A percentile compares a stretch with the other conserved stretches of the same genome.
Evolutionary conservation across 1,140 invertebrate genomes (phyloP).

Genomic region (Drosophila paulistorum): DNA sequence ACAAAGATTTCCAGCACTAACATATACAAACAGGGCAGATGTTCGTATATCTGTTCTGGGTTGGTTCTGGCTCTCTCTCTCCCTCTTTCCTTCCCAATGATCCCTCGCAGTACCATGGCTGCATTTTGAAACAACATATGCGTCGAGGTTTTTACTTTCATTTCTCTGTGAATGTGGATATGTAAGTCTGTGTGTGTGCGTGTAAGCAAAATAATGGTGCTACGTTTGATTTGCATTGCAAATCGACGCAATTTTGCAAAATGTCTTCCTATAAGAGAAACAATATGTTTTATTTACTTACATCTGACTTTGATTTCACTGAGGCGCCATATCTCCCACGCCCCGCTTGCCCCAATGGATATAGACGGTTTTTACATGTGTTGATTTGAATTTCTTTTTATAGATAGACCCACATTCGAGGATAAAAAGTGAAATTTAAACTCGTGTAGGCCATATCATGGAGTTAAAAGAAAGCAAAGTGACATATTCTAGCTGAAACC

Average conservation of each 20-base stretch:
- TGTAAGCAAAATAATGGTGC: slow-evolving; percentile 71
- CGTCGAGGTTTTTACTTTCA: slow-evolving; percentile 66
- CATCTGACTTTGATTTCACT: slow-evolving; percentile 77
- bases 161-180: slow-evolving; percentile 28
- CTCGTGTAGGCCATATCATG: no score
- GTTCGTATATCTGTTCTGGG: slow-evolving; percentile 31
- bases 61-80: not conserved
- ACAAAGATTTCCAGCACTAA: slow-evolving; percentile 56
- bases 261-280: slow-evolving; percentile 80
- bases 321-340: slow-evolving; percentile 24
- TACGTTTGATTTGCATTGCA: slow-evolving; percentile 81
- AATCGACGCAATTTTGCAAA: slow-evolving; percentile 79
- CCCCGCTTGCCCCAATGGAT: not conserved
- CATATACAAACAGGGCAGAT: slow-evolving; percentile 34
- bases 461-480: no score
- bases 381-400: slow-evolving; percentile 11
- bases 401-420: not conserved
- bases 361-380: not conserved
- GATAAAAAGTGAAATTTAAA: slow-evolving; percentile 6
- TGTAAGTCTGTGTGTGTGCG: slow-evolving; percentile 25
- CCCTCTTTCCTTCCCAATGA: no score
- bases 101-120: slow-evolving; percentile 28
- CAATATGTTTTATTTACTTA: slow-evolving; percentile 82
- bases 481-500: no score
- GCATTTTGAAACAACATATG: slow-evolving; percentile 74